Percentiles rank a stretch among this genome's conserved stretches.
phyloP scores from a whole-genome alignment of 2,797 vertebrate species.

The Hafferia zeledoni region DNA sequence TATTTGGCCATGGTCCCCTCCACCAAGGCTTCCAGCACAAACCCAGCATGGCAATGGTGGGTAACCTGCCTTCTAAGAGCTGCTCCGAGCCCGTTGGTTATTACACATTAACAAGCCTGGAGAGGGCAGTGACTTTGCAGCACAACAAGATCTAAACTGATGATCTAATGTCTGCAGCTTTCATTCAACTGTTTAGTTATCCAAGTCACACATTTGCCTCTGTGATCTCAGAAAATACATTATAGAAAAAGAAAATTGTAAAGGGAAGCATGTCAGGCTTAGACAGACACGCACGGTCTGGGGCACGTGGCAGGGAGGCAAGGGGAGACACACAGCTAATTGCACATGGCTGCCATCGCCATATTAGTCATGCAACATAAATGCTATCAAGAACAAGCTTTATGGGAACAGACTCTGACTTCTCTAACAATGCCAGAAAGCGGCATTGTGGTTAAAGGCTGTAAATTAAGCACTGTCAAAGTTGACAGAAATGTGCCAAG shows the following conservation, averaged over 20 bases:
- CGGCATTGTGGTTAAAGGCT: slow-evolving; percentile 1
- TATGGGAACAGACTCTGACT: slow-evolving; percentile 41
- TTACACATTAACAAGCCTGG: not conserved
- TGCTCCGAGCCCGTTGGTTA: not conserved
- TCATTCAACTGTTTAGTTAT: not conserved
- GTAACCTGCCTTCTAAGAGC: not conserved
- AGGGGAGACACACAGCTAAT: slow-evolving; percentile 11
- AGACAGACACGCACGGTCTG: not conserved
- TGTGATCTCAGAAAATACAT: not conserved
- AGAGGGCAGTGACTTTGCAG: not conserved
- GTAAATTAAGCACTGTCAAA: not conserved
- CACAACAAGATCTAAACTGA: not conserved
- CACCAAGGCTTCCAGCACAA: not conserved
- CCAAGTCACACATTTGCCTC: not conserved
- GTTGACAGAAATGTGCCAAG: not conserved
- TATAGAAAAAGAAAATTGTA: not conserved
- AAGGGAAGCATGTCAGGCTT: slow-evolving; percentile 6
- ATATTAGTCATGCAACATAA: slow-evolving; percentile 50
- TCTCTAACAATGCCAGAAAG: slow-evolving; percentile 5
- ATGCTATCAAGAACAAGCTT: slow-evolving; percentile 27
- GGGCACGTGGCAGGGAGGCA: not conserved
- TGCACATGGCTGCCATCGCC: slow-evolving; percentile 24
- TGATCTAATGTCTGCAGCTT: not conserved
- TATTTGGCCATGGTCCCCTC: not conserved
- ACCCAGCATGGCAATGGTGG: not conserved